Evolutionary conservation across 2,888 invertebrate species (phyloP).

Genomic region (Drosophila pseudotakahashii): DNA sequence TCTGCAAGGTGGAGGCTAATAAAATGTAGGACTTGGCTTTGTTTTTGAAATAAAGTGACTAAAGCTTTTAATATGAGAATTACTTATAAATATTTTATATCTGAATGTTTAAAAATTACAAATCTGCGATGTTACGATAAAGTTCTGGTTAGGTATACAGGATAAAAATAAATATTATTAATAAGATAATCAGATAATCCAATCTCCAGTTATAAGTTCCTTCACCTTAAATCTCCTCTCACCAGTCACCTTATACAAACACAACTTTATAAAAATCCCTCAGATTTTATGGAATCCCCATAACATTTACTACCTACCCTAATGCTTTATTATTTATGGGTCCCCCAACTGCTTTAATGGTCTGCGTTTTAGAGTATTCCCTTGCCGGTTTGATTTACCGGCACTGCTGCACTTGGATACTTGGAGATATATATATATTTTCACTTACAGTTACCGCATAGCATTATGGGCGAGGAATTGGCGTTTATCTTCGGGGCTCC

Average conservation of each 20-base stretch:
- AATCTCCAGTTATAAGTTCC: no score
- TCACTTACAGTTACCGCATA: conserved; percentile 87
- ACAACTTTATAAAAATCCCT: background rate
- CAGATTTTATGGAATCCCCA: background rate
- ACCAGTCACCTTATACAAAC: no score
- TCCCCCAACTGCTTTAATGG: background rate
- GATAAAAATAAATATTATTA: no score
- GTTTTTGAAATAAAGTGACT: background rate
- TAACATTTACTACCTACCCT: background rate
- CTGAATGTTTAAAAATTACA: background rate
- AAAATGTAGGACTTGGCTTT: background rate
- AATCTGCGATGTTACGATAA: no score
- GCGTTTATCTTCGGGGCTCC: conserved; percentile 95
- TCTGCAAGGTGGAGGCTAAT: background rate
- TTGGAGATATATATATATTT: conserved; percentile 9
- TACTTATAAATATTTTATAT: background rate
- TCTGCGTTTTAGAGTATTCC: conserved; percentile 34
- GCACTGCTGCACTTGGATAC: conserved; percentile 13
- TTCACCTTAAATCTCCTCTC: no score
- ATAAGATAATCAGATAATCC: no score
- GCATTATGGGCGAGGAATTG: conserved; percentile 93
- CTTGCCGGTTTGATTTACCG: conserved; percentile 22
- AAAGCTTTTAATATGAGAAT: background rate
- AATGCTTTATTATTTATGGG: conserved; percentile 15
- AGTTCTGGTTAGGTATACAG: no score